These are phyloP conservation scores for Drosophila malerkotliana DNA, from an alignment of 1,140 invertebrate genomes.

Conservation along the genomic window DNA sequence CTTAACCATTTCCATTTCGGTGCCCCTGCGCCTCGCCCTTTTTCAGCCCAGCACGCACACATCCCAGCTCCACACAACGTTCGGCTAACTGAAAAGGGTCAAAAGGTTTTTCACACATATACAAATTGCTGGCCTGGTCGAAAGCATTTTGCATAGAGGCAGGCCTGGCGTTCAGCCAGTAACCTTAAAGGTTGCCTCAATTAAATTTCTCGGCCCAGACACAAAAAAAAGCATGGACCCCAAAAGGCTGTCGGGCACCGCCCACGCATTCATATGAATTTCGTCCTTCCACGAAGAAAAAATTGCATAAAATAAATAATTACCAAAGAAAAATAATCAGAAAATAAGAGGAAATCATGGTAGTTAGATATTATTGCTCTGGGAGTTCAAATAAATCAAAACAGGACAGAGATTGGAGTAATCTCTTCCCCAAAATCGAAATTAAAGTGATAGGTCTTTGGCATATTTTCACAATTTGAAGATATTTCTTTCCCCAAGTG, in stretches of 20 bases:
- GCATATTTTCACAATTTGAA: neutral
- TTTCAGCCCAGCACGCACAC: constrained; percentile 43
- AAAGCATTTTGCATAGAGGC: constrained; percentile 63
- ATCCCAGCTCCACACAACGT: neutral
- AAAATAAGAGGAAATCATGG: too few species aligned
- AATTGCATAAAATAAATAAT: neutral
- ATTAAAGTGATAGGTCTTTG: too few species aligned
- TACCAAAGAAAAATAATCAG: neutral
- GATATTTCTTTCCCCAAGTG: constrained; percentile 2
- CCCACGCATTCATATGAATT: constrained; percentile 38
- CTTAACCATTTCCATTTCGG: constrained; percentile 62
- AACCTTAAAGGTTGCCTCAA: constrained; percentile 76
- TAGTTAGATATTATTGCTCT: neutral
- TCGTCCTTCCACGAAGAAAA: constrained; percentile 5
- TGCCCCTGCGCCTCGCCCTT: constrained; percentile 27
- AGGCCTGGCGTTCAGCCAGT: constrained; percentile 34
- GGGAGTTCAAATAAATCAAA: neutral
- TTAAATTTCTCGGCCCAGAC: constrained; percentile 67
- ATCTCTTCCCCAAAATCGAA: too few species aligned
- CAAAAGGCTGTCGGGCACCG: constrained; percentile 22
- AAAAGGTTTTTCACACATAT: constrained; percentile 58
- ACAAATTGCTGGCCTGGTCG: constrained; percentile 66
- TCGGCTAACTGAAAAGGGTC: constrained; percentile 30
- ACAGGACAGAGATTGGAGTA: neutral
- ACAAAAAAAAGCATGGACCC: constrained; percentile 9